phyloP scores from a whole-genome alignment of 2,797 vertebrate species.

The Microcaecilia unicolor region DNA sequence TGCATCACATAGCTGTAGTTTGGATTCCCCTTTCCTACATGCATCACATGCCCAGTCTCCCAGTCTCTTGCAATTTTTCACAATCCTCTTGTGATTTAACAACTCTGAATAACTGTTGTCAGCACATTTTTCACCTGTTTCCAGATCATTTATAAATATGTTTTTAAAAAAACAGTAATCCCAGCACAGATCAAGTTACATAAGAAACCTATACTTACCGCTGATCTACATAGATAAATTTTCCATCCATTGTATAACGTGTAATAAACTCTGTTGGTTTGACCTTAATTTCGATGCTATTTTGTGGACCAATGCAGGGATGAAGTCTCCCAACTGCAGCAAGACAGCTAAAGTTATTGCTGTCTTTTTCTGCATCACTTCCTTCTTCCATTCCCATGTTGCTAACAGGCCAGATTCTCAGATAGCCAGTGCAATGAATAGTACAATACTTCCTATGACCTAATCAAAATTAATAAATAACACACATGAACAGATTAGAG shows the following conservation, averaged over 20 bases:
- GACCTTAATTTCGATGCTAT: conserved; percentile 69
- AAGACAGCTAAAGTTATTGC: conserved; percentile 77
- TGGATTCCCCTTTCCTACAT: too few relatives aligned
- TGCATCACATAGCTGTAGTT: too few relatives aligned
- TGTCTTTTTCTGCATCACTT: conserved; percentile 63
- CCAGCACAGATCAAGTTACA: too few relatives aligned
- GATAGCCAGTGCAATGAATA: conserved; percentile 87
- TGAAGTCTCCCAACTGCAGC: conserved; percentile 81
- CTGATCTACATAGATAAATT: conserved; percentile 93
- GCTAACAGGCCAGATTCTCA: conserved; percentile 81
- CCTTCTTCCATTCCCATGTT: conserved; percentile 70
- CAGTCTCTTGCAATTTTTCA: too few relatives aligned
- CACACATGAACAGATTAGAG: too few relatives aligned
- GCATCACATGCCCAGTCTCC: too few relatives aligned
- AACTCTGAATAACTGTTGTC: too few relatives aligned
- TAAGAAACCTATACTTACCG: conserved; percentile 72
- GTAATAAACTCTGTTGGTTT: conserved; percentile 86
- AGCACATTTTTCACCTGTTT: too few relatives aligned
- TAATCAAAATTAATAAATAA: conserved; percentile 36
- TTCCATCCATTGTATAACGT: conserved; percentile 85
- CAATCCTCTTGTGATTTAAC: too few relatives aligned
- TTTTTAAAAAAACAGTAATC: too few relatives aligned
- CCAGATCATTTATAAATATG: too few relatives aligned
- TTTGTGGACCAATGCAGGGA: conserved; percentile 57
- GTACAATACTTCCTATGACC: conserved; percentile 86